These are phyloP conservation scores for Meteorus colon DNA, from an alignment of 2,888 invertebrate genomes.

Conservation along the genomic window DNA sequence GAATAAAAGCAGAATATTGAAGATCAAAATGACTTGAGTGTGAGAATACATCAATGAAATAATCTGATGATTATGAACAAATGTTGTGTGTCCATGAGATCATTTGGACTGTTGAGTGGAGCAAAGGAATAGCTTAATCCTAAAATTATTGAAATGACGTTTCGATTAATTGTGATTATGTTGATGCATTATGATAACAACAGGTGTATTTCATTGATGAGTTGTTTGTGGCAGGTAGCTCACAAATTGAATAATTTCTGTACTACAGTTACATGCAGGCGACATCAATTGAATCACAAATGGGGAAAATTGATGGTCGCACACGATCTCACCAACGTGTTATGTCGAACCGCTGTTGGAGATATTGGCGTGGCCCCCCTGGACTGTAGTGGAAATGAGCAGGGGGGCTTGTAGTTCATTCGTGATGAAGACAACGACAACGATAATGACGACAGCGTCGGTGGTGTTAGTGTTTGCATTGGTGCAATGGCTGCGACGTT, in stretches of 20 bases:
- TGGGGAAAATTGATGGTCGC: constrained; percentile 1
- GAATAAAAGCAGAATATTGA: not conserved
- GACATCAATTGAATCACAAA: not conserved
- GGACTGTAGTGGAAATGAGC: constrained; percentile 45
- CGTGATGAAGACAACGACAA: constrained; percentile 13
- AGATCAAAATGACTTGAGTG: not conserved
- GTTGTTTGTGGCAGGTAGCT: not conserved
- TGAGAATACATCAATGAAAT: not conserved
- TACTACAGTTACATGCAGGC: not conserved
- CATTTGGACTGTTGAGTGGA: not conserved
- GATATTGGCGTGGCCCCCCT: constrained; percentile 48
- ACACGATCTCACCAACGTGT: not conserved
- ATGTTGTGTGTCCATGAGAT: not conserved
- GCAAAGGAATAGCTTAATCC: too few relatives aligned
- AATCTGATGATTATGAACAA: not conserved
- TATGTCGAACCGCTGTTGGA: constrained; percentile 45
- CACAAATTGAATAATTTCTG: not conserved
- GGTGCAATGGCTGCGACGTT: constrained; percentile 25
- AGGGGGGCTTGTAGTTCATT: constrained; percentile 9
- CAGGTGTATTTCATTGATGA: not conserved
- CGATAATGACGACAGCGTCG: not conserved
- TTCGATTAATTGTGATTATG: not conserved
- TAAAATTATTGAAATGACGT: too few relatives aligned
- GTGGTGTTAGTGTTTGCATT: constrained; percentile 12
- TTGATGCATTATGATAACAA: not conserved